Evolutionary conservation across 2,888 invertebrate species (phyloP).

Genomic region (Acanthosoma haemorrhoidale): DNA sequence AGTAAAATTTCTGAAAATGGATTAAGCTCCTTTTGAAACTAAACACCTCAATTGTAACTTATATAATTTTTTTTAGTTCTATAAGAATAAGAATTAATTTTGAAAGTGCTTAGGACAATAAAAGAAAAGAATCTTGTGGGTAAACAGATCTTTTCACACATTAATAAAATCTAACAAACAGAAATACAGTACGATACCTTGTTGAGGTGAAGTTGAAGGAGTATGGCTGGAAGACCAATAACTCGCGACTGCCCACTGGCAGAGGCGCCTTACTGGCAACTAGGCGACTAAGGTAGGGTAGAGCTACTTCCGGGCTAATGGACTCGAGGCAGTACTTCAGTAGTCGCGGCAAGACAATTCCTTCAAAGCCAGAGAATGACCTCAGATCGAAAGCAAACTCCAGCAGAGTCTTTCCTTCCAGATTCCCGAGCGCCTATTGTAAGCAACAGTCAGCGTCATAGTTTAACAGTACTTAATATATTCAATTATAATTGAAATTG

Average conservation of each 20-base stretch:
- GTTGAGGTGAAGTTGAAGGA: slow-evolving; percentile 32
- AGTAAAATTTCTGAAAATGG: too few relatives aligned
- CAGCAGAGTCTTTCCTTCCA: slow-evolving; percentile 26
- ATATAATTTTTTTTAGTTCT: neutral
- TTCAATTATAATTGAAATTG: too few relatives aligned
- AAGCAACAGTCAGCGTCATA: too few relatives aligned
- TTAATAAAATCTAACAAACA: too few relatives aligned
- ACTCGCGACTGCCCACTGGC: slow-evolving; percentile 9
- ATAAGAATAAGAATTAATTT: neutral
- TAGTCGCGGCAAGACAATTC: slow-evolving; percentile 63
- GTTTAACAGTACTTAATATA: too few relatives aligned
- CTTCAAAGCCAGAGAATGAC: slow-evolving; percentile 49
- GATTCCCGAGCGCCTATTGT: slow-evolving; percentile 46
- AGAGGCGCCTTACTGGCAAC: slow-evolving; percentile 36
- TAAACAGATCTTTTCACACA: too few relatives aligned
- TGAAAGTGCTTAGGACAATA: too few relatives aligned
- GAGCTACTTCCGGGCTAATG: slow-evolving; percentile 20
- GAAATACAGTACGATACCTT: neutral
- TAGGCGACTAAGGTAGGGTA: slow-evolving; percentile 35
- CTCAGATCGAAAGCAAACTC: slow-evolving; percentile 36
- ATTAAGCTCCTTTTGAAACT: too few relatives aligned
- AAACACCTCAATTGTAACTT: too few relatives aligned
- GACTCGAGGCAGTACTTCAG: slow-evolving; percentile 46
- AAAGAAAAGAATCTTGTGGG: too few relatives aligned
- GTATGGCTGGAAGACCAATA: slow-evolving; percentile 30